Evolutionary conservation across 2,888 invertebrate species (phyloP).

Genomic region (Diarsia rubi): DNA sequence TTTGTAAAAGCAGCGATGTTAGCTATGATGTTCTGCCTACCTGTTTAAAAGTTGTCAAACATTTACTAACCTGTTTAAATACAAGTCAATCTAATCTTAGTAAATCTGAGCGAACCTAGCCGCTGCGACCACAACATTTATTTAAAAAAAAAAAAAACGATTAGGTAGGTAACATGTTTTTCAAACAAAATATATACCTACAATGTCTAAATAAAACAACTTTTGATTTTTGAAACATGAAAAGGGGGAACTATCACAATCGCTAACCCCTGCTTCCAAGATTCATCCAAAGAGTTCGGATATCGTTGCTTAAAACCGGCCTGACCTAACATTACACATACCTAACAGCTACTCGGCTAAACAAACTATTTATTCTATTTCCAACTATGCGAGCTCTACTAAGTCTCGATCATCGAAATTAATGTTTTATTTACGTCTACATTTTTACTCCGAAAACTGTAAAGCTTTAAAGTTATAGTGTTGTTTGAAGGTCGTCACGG

Average conservation of each 20-base stretch:
- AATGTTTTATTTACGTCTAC: conserved; percentile 70
- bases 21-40: conserved; percentile 5
- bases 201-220: too few species aligned
- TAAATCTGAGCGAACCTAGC: too few species aligned
- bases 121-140: conserved; percentile 3
- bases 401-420: conserved; percentile 69
- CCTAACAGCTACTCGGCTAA: conserved; percentile 58
- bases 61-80: conserved; percentile 33
- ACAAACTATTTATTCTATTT: conserved; percentile 71
- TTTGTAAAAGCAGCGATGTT: conserved; percentile 1
- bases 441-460: conserved; percentile 58
- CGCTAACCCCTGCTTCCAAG: conserved; percentile 10
- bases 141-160: background rate
- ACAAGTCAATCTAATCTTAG: conserved; percentile 27
- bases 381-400: conserved; percentile 62
- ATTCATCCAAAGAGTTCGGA: background rate
- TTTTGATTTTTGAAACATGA: background rate
- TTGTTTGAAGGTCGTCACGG: conserved; percentile 65
- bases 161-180: background rate
- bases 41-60: conserved; percentile 39
- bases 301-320: conserved; percentile 41
- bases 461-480: conserved; percentile 55
- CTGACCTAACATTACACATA: conserved; percentile 60
- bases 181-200: background rate
- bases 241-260: too few species aligned